Percentiles rank a stretch among this genome's conserved stretches.
phyloP scores from a whole-genome alignment of 2,113 vertebrate species.

The Canis aureus region DNA sequence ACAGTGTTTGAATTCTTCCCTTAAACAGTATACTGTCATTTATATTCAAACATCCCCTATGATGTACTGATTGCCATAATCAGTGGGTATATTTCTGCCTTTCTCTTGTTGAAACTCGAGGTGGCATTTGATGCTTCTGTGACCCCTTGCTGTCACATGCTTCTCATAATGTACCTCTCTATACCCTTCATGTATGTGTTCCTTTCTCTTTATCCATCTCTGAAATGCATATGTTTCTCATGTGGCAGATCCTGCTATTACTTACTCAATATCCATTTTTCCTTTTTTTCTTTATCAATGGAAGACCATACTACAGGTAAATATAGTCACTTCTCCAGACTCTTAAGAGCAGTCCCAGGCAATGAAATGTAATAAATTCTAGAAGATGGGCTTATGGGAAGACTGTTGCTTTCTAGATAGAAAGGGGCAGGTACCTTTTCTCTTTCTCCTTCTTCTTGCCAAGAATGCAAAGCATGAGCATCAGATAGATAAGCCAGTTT shows the following conservation, averaged over 20 bases:
- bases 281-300: background rate
- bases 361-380: background rate
- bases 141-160: background rate
- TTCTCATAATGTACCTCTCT: background rate
- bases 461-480: background rate
- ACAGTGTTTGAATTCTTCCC: background rate
- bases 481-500: background rate
- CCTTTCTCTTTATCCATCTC: background rate
- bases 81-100: background rate
- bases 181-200: background rate
- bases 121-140: background rate
- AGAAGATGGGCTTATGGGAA: background rate
- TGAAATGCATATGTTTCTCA: background rate
- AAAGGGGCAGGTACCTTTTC: background rate
- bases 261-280: background rate
- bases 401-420: background rate
- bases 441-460: background rate
- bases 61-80: background rate
- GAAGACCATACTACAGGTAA: background rate
- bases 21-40: background rate
- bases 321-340: background rate
- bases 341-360: background rate
- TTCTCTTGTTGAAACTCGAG: background rate
- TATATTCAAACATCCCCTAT: background rate
- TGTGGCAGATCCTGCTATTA: background rate